Base-by-base conservation (phyloP, 2,797 vertebrate genomes). In the Adelosebastes latens region DNA sequence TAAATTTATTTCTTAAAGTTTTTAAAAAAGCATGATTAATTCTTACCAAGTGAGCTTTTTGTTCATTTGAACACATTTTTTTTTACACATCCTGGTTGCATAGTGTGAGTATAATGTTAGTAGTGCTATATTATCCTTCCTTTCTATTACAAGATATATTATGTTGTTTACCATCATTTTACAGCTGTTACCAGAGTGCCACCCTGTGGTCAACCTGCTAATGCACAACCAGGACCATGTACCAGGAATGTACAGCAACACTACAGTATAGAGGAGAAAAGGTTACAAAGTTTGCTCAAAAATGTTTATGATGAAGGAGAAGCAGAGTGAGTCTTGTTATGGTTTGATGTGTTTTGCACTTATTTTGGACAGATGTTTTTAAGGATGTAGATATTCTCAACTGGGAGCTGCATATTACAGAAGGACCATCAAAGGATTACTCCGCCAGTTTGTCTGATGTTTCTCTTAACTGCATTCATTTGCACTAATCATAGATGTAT, bases 141-240 rank as follows among this genome's bases (percentile, higher is more conserved):
- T 67, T 66, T 31, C 31, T 59, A 39, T 63, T 39, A 59, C 56
- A 74, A 79, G n/a, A 62, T 52, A 53, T 53, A 56, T 69, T 49
- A 18, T 69, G 34, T 14, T 3, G 46, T 87, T 81, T 73, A 24
- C 31, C 29, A 53, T 55, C 27, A 65, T 75, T 84, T 91, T 29
- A 87, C 72, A 81, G 74, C 84, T 88, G 86, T 85, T 87, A 87
- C 90, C 72, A 89, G 83, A 92, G 85, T 82, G 90, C 90, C 94
- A 83, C 87, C 91, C 52, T 75, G 85, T 93, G 94, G 92, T 72
- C 72, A 87, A 39, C 1, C 49, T 75, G 75, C 34, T 67, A 53
- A 74, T 6, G 2, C 86, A 87, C 62, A 70, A 39, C n/a, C n/a
- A 70, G 49, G 18, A 52, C 16, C 1, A 36, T 36, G 34, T 36